A percentile compares a stretch with the other conserved stretches of the same genome.
Evolutionary conservation across 2,888 invertebrate genomes (phyloP).

Genomic region (Corythucha ciliata): DNA sequence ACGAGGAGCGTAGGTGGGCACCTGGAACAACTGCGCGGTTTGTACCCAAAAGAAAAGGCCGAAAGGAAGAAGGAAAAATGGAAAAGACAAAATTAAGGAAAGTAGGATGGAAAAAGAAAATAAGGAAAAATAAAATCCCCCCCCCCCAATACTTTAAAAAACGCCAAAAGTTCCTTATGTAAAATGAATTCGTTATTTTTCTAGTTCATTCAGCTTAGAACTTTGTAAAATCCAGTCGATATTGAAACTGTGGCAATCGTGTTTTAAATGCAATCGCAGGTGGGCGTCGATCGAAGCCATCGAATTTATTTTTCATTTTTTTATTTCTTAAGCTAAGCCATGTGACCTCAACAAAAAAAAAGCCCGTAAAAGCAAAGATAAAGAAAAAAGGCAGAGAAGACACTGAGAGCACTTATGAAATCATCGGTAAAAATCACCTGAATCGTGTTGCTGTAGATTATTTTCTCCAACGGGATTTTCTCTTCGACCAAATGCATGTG

Average conservation of each 20-base stretch:
- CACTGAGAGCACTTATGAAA: not conserved
- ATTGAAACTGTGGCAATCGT: too few species aligned
- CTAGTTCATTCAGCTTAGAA: too few species aligned
- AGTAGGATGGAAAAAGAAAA: not conserved
- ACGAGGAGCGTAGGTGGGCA: constrained; percentile 59
- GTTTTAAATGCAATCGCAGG: too few species aligned
- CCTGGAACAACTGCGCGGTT: constrained; percentile 56
- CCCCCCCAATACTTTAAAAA: constrained; percentile 14
- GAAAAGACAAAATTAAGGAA: constrained; percentile 2
- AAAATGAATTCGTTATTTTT: not conserved
- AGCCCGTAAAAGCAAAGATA: not conserved
- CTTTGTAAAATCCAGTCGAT: too few species aligned
- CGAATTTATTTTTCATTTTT: constrained; percentile 1
- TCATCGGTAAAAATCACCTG: constrained; percentile 47
- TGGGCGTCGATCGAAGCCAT: too few species aligned
- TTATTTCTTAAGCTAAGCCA: not conserved
- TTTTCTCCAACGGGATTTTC: constrained; percentile 63
- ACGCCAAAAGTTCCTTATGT: not conserved
- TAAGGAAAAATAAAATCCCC: not conserved
- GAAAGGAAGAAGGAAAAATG: not conserved
- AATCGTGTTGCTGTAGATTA: constrained; percentile 59
- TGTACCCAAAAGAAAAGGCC: not conserved
- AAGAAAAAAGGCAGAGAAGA: not conserved
- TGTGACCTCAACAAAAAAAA: not conserved
- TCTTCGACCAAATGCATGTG: constrained; percentile 73